Base-by-base conservation (phyloP, 92 coral and sea anemone genomes). In the Porites divaricata region DNA sequence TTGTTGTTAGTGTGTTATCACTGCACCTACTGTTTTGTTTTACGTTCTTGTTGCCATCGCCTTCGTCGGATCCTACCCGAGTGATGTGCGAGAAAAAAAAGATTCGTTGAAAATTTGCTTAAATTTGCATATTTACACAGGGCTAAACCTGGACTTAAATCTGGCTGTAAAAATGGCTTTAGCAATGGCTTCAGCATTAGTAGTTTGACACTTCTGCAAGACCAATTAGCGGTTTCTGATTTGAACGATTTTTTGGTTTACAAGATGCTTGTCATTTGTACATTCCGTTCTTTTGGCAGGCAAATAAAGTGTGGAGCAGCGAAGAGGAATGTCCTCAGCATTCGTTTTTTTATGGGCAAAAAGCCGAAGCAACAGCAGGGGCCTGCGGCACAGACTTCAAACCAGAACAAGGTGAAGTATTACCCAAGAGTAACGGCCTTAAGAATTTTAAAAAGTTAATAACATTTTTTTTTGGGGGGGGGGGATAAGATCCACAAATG, bases 251-350 rank as follows among this genome's bases (percentile, higher is more conserved):
- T n/a, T n/a, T 65, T 41, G 53, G n/a, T 28, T 70, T 35, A 35
- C 22, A 6, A 26, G 17, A 26, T 26, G 72, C 45, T 16, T 22
- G 19, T 67, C 24, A 24, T 22, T 24, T 70, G 17, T 35, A 13
- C 14, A 25, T 26, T 24, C 28, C 50, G 72, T 48, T 28, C 49
- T 67, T 23, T 67, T 23, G 45, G 74, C 74, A 70, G 54, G 57
- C 74, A 14, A 70, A 70, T 35, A 70, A 41, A 70, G 74, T 41
- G 21, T 41, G 54, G 54, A 70, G 53, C 24, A 70, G 74, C 41
- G 74, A 70, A 16, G 74, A 70, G 1, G 74, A 70, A 35, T 70
- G 74, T 35, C 74, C 54, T 45, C 74, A 70, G 74, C 74, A 70
- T 35, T 70, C 74, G 20, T 70, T 70, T 70, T 70, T 70, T 35